Evolutionary conservation across 2,888 invertebrate genomes (phyloP), one percentile per base, ranked within the genome.

Genomic region (Strigamia maritima): DNA sequence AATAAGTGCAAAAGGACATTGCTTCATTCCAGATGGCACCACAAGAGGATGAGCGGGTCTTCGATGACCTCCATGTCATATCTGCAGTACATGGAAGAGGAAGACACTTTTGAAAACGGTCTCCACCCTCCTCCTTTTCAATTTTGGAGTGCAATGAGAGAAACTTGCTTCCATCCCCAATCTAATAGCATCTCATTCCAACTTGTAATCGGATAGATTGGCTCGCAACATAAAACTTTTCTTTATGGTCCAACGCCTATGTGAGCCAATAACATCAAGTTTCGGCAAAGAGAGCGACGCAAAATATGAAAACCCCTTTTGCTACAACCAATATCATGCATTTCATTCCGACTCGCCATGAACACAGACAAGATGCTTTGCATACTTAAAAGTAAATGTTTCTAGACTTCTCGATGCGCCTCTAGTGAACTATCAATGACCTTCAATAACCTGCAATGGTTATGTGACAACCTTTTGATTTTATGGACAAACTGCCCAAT

Each of bases 21-120:
- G 70, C 70, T 70, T 70, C 70, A 70, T 70, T 70, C 70, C 70
- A 70, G 70, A 70, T 70, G 70, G 70, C 70, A 70, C 70, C 70
- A 70, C 70, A 70, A 70, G 70, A 28, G 70, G 70, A 70, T 70
- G 70, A 70, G 70, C 70, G 28, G 70, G 70, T 70, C 70, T 70
- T 70, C 70, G 70, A 70, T 70, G 70, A 70, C 70, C 70, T 70
- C 70, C 70, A 70, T 70, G 70, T 70, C 70, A 70, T 70, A 70
- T 70, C 70, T 70, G 70, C 70, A 70, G 70, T 70, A 70, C 70
- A 70, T 70, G 70, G 70, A 70, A 70, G 70, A 70, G 70, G 70
- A 70, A 70, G 70, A 70, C 70, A 70, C 70, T 70, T 70, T 70
- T 70, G 70, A 70, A 70, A 70, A 70, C 70, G 24, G 70, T 26